These are phyloP conservation scores for Pterocles gutturalis DNA, from an alignment of 2,113 vertebrate species.

Conservation along the genomic window DNA sequence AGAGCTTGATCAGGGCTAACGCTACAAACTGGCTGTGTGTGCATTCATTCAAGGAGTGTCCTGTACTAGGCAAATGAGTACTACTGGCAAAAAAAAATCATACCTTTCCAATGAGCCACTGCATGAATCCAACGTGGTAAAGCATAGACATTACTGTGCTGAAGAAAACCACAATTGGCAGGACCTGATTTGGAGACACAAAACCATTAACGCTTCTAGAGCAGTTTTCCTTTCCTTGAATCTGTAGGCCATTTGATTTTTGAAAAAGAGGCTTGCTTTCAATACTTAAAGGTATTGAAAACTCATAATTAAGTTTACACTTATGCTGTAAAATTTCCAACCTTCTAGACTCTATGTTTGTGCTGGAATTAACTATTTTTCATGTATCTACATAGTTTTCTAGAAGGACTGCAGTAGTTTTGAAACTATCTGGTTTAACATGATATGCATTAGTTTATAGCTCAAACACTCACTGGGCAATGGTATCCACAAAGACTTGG, in stretches of 20 bases:
- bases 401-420: background rate
- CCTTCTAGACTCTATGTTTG: background rate
- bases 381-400: background rate
- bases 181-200: constrained; percentile 74
- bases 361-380: background rate
- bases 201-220: background rate
- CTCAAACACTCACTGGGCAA: background rate
- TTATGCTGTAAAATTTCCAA: background rate
- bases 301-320: background rate
- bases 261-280: background rate
- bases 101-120: constrained; percentile 90
- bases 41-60: background rate
- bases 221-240: background rate
- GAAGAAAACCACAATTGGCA: constrained; percentile 89
- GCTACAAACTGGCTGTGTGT: background rate
- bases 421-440: background rate
- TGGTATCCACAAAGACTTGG: background rate
- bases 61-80: background rate
- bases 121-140: constrained; percentile 85
- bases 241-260: background rate
- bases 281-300: background rate
- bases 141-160: constrained; percentile 87
- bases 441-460: background rate
- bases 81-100: background rate
- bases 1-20: background rate